Conservation (phyloP, 2,888 invertebrate species). For the Salticus scenicus region DNA sequence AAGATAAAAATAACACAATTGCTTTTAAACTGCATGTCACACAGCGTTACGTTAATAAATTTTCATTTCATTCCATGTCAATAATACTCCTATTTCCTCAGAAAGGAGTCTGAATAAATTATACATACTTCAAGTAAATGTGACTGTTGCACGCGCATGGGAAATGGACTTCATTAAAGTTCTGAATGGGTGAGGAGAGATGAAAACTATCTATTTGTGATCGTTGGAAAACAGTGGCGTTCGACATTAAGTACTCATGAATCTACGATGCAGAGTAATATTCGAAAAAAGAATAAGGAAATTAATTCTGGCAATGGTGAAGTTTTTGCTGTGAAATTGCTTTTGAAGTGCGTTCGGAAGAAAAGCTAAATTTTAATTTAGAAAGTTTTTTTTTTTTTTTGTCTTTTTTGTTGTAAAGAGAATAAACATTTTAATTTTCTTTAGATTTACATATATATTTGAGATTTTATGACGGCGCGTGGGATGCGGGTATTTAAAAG, state of each 20-base stretch:
- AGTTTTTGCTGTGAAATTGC: neutral
- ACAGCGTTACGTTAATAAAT: neutral
- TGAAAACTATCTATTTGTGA: neutral
- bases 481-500: too few relatives aligned
- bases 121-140: conserved; percentile 10
- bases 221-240: neutral
- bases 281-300: neutral
- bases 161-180: conserved; percentile 12
- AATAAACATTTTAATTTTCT: too few relatives aligned
- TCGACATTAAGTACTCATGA: neutral
- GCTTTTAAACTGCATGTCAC: neutral
- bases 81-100: neutral
- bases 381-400: too few relatives aligned
- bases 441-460: too few relatives aligned
- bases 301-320: neutral
- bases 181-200: neutral
- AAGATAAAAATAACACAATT: neutral
- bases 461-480: too few relatives aligned
- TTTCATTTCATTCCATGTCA: neutral
- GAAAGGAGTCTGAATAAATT: neutral
- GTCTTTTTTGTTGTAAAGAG: too few relatives aligned
- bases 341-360: too few relatives aligned
- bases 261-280: neutral
- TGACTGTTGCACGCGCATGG: neutral
- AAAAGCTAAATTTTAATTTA: too few relatives aligned